Percentiles rank a stretch among this genome's conserved stretches.
Conservation (phyloP, 53 echinoderm and acorn worm species). For the Temnopleurus reevesii region DNA sequence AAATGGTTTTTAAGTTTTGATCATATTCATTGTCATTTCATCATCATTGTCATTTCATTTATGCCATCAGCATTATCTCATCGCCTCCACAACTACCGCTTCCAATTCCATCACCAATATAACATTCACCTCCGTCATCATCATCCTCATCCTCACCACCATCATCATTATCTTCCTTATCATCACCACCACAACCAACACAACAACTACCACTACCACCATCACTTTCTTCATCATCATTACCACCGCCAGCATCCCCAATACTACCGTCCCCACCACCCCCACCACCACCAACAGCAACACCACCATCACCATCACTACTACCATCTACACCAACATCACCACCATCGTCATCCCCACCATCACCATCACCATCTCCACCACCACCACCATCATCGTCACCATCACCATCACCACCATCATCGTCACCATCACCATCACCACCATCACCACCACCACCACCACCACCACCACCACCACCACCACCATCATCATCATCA, state of each 20-base stretch:
- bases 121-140: not conserved
- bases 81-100: too few relatives aligned
- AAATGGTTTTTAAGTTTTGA: not conserved
- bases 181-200: not conserved
- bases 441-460: not conserved
- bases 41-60: too few relatives aligned
- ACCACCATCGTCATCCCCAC: not conserved
- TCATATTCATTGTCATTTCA: not conserved
- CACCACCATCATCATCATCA: constrained; percentile 27
- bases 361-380: not conserved
- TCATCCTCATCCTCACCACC: not conserved
- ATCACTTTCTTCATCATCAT: not conserved
- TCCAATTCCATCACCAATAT: too few relatives aligned
- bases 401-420: not conserved
- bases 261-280: not conserved
- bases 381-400: not conserved
- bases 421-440: not conserved
- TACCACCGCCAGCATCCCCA: not conserved
- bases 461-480: constrained; percentile 13
- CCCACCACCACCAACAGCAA: not conserved
- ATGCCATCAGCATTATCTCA: too few relatives aligned
- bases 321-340: not conserved
- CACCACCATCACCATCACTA: not conserved
- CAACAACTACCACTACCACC: not conserved
- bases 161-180: not conserved